Evolutionary conservation across 2,888 invertebrate species (phyloP), one percentile per base, ranked within the genome.

Genomic region (Seladonia tumulorum): DNA sequence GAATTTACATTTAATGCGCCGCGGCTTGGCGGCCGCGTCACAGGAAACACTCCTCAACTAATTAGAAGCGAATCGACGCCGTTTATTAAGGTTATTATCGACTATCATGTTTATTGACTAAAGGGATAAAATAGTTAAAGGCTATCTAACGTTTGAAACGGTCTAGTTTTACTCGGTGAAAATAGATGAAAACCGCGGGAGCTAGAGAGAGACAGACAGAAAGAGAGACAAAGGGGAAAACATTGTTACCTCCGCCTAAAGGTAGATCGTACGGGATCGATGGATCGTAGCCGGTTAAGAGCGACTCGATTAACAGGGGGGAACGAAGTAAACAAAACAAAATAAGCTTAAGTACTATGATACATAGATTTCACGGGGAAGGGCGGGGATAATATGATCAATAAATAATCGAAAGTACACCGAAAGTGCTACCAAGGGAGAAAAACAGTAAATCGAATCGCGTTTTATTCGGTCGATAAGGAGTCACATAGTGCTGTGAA

Each of bases 191-290:
- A 35, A 68, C 39, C 29, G 29, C 16, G 29, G 63, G 16, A 2
- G 22, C 39, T 35, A 18, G 8, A 0, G 66, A 8, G 66, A 35
- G 8, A 86, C 3, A 35, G 35, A 35, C 73, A 70, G n/a, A 57
- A 8, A 57, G 10, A 35, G 7, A 35, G n/a, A 70, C 1, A 42
- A 70, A 42, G n/a, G 14, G 78, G 81, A 39, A 89, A 87, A 89
- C 89, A 87, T 35, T 87, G 88, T 92, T 92, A 91, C 88, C 90
- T 92, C 90, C 88, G 92, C 92, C 92, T 93, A 92, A 92, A 88
- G 89, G 75, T 93, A 93, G 91, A 86, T 88, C 89, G 83, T 90
- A 86, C 76, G 87, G 81, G 81, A 79, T 79, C 82, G 86, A 72
- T 75, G 79, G 49, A 81, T 81, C 45, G 70, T 90, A 89, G 83